Evolutionary conservation across 2,888 invertebrate species (phyloP).

Genomic region (Melitaea athalia): DNA sequence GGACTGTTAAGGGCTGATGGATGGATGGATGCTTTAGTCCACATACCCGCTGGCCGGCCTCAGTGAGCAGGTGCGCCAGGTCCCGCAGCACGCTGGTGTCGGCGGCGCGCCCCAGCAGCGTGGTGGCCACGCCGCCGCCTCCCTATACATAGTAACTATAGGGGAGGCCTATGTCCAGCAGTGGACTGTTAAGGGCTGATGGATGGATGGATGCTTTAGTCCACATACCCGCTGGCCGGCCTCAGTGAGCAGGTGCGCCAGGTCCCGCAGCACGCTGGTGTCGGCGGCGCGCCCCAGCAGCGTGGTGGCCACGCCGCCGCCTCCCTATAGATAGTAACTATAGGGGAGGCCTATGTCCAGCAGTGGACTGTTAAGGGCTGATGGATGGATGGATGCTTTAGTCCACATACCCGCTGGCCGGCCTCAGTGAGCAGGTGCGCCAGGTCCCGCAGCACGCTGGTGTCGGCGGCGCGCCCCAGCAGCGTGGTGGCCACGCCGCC

Average conservation of each 20-base stretch:
- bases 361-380: no score
- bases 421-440: constrained; percentile 97
- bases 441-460: constrained; percentile 95
- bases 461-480: constrained; percentile 96
- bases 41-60: constrained; percentile 94
- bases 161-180: no score
- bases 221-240: constrained; percentile 92
- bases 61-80: constrained; percentile 95
- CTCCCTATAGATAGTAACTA: no score
- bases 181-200: no score
- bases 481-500: constrained; percentile 98
- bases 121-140: constrained; percentile 96
- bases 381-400: no score
- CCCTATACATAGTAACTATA: no score
- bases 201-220: background rate
- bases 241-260: constrained; percentile 97
- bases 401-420: constrained; percentile 88
- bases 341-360: no score
- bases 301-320: constrained; percentile 96
- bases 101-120: constrained; percentile 96
- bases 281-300: constrained; percentile 97
- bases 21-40: background rate
- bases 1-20: no score
- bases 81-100: constrained; percentile 97
- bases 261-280: constrained; percentile 95